phyloP scores from a whole-genome alignment of 2,113 vertebrate genomes.

The Jaculus jaculus region DNA sequence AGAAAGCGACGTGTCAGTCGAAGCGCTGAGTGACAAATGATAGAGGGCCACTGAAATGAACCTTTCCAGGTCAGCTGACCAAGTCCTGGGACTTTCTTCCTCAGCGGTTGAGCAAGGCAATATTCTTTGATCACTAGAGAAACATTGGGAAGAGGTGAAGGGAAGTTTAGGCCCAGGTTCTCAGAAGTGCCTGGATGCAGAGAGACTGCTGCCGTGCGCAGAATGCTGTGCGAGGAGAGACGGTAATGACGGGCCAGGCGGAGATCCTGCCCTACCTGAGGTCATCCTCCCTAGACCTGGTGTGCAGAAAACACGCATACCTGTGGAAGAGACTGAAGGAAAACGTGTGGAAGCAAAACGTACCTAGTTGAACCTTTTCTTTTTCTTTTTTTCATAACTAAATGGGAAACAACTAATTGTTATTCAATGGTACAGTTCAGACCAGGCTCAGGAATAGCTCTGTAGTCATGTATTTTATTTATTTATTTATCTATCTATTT shows the following conservation, averaged over 20 bases:
- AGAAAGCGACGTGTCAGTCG: not conserved
- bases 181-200: not conserved
- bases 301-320: not conserved
- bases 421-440: constrained; percentile 7
- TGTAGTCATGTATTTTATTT: not conserved
- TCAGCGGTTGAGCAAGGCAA: not conserved
- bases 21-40: not conserved
- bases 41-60: not conserved
- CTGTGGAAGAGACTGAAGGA: not conserved
- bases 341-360: not conserved
- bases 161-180: not conserved
- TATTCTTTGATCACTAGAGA: not conserved
- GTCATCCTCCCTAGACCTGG: not conserved
- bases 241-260: not conserved
- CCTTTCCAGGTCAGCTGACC: not conserved
- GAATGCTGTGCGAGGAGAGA: not conserved
- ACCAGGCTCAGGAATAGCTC: not conserved
- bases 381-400: constrained; percentile 1
- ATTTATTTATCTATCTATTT: not conserved
- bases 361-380: not conserved
- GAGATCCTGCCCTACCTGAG: not conserved
- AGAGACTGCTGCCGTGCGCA: not conserved
- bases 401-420: constrained; percentile 30
- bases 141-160: not conserved
- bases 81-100: not conserved